phyloP scores from a whole-genome alignment of 2,888 invertebrate genomes.

The Caenorhabditis macrosperma region DNA sequence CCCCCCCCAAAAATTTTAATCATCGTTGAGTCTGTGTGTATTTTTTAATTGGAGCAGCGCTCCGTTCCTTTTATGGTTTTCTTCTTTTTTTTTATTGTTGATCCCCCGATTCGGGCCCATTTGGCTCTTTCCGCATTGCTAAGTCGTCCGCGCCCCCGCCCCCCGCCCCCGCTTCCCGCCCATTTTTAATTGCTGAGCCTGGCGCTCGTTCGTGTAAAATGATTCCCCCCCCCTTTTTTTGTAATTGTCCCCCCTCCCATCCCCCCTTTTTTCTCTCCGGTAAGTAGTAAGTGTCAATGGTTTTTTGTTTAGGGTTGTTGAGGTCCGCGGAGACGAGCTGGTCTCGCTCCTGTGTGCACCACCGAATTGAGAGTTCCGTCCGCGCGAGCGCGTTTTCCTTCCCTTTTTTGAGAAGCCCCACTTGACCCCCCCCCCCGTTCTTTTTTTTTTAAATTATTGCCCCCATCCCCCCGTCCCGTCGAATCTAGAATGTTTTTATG shows the following conservation, averaged over 20 bases:
- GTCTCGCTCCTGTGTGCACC: constrained; percentile 11
- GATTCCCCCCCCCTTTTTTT: constrained; percentile 24
- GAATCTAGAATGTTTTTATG: constrained; percentile 40
- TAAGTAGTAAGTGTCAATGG: constrained; percentile 27
- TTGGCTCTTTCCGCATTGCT: constrained; percentile 5
- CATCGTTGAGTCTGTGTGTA: constrained; percentile 13
- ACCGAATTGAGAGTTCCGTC: not conserved
- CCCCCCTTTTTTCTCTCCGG: constrained; percentile 3
- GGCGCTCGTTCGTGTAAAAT: constrained; percentile 54
- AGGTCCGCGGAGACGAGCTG: constrained; percentile 21
- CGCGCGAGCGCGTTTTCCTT: constrained; percentile 17
- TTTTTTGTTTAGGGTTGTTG: constrained; percentile 21
- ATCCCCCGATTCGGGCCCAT: constrained; percentile 18
- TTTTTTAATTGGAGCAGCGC: constrained; percentile 54
- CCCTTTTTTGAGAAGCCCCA: not conserved
- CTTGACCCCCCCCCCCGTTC: not conserved
- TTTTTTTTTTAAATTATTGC: constrained; percentile 10
- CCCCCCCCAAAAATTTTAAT: not conserved
- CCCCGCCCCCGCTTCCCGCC: too few species aligned
- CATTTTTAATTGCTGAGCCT: constrained; percentile 37
- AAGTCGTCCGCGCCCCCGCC: too few species aligned
- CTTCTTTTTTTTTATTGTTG: constrained; percentile 33
- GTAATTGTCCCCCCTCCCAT: constrained; percentile 17
- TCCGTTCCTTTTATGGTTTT: constrained; percentile 20
- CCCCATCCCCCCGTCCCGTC: too few species aligned